Conservation (phyloP, 2,888 invertebrate genomes). For the Napeogenes inachia region DNA sequence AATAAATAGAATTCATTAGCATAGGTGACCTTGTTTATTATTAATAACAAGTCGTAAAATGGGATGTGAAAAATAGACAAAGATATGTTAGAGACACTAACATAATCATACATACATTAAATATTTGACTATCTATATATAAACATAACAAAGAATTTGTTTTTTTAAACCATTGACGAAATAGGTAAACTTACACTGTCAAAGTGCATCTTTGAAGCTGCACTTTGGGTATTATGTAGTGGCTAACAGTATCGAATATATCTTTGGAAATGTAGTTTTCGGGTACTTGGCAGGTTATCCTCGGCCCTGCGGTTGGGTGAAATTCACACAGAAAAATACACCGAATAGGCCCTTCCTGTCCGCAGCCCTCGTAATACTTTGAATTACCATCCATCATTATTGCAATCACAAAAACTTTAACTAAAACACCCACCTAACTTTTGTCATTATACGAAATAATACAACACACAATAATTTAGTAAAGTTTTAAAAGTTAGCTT, state of each 20-base stretch:
- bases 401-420: constrained; percentile 5
- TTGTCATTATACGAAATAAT: constrained; percentile 4
- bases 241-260: constrained; percentile 87
- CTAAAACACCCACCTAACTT: constrained; percentile 1
- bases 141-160: background rate
- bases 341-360: constrained; percentile 83
- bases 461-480: background rate
- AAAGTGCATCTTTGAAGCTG: constrained; percentile 87
- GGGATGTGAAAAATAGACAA: no score
- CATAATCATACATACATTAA: no score
- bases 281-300: constrained; percentile 88
- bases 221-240: constrained; percentile 90
- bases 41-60: no score
- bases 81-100: no score
- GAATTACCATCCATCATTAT: constrained; percentile 61
- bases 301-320: constrained; percentile 85
- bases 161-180: background rate
- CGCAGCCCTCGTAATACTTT: constrained; percentile 77
- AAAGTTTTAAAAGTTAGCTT: constrained; percentile 9
- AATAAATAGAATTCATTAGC: constrained; percentile 3
- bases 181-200: constrained; percentile 84
- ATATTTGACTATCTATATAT: no score
- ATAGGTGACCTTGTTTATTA: background rate
- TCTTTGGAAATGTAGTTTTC: constrained; percentile 88
- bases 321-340: constrained; percentile 89